Conservation (phyloP, 2,797 vertebrate species). For the Malacoctenus gilli region DNA sequence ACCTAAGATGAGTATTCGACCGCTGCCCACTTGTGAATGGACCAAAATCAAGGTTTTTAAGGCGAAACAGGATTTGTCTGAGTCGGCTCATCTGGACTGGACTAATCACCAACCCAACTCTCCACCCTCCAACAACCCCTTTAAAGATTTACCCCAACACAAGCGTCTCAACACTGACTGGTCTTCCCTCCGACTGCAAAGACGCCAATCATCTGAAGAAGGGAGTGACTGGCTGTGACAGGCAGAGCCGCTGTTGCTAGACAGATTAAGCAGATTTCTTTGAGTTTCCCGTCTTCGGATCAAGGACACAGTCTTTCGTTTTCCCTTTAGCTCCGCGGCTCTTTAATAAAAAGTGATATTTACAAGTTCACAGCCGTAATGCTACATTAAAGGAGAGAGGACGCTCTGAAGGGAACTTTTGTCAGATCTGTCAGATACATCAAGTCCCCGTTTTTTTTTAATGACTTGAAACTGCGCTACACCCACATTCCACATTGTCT, state of each 20-base stretch:
- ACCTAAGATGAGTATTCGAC: too few species aligned
- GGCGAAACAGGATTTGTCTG: too few species aligned
- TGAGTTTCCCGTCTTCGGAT: background rate
- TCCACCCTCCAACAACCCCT: too few species aligned
- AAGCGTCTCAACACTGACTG: background rate
- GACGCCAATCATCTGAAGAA: slow-evolving; percentile 42
- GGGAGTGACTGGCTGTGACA: slow-evolving; percentile 46
- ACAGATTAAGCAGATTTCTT: slow-evolving; percentile 54
- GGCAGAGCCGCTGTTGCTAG: slow-evolving; percentile 55
- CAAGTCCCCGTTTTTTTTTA: slow-evolving; percentile 12
- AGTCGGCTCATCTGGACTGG: too few species aligned
- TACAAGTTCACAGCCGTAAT: slow-evolving; percentile 1
- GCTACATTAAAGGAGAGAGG: background rate
- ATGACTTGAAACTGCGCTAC: slow-evolving; percentile 3
- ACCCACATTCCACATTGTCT: slow-evolving; percentile 2
- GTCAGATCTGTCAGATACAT: slow-evolving; percentile 11
- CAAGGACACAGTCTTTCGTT: slow-evolving; percentile 42
- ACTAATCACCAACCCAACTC: too few species aligned
- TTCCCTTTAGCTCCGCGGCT: background rate
- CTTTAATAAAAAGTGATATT: slow-evolving; percentile 9
- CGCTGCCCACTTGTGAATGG: too few species aligned
- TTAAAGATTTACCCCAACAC: slow-evolving; percentile 1
- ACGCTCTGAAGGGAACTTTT: background rate
- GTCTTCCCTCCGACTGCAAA: slow-evolving; percentile 38
- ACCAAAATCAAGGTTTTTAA: too few species aligned